Evolutionary conservation across 2,113 vertebrate species (phyloP).

Genomic region (Alces alces): DNA sequence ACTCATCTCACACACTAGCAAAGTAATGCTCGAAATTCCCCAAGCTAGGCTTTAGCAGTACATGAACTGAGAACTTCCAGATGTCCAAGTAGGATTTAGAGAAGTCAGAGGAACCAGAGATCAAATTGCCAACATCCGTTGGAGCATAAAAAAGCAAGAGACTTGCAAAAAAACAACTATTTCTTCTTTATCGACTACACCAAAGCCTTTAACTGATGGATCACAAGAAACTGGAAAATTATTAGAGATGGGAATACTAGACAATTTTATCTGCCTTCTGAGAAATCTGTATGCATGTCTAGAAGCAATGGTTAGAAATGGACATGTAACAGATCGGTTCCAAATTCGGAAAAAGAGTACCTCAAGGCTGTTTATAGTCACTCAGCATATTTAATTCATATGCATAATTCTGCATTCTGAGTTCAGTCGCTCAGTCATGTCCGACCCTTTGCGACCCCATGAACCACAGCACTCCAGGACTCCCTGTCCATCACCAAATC

Average conservation of each 20-base stretch:
- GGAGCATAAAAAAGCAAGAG: not conserved
- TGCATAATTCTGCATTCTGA: not conserved
- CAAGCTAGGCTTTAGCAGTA: not conserved
- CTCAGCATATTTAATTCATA: not conserved
- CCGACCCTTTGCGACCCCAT: accelerated
- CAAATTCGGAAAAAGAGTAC: not conserved
- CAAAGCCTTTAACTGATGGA: not conserved
- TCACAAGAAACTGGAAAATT: not conserved
- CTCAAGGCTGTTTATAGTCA: not conserved
- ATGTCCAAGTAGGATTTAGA: not conserved
- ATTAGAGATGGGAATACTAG: not conserved
- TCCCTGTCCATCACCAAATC: not conserved
- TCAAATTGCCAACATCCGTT: not conserved
- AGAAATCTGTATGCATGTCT: not conserved
- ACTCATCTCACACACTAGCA: not conserved
- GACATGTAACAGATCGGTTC: not conserved
- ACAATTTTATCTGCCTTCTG: not conserved
- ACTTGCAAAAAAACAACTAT: not conserved
- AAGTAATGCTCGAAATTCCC: not conserved
- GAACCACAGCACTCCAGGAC: not conserved
- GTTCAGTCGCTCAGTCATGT: not conserved
- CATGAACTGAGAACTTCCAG: not conserved
- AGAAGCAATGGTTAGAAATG: not conserved
- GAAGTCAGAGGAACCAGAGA: not conserved
- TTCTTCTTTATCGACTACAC: not conserved